Evolutionary conservation across 1,140 invertebrate species (phyloP).

Genomic region (Periplaneta americana): DNA sequence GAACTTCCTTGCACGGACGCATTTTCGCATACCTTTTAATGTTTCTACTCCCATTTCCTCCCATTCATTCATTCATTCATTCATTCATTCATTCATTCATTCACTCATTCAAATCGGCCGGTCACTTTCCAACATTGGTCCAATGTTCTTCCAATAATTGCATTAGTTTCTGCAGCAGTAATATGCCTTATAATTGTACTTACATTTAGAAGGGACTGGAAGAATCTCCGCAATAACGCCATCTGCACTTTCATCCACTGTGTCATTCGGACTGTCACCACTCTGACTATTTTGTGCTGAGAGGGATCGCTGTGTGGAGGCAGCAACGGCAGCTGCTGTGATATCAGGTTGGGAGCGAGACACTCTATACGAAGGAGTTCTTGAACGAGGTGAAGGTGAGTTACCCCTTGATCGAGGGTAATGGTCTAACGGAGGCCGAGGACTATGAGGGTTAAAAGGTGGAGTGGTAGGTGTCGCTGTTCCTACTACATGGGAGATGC

Average conservation of each 20-base stretch:
- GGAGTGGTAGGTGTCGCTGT: conserved; percentile 38
- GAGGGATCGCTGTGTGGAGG: conserved; percentile 1
- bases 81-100: too few relatives aligned
- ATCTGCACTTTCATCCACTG: not conserved
- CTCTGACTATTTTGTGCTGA: conserved; percentile 47
- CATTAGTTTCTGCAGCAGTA: too few relatives aligned
- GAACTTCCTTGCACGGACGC: too few relatives aligned
- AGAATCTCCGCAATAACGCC: not conserved
- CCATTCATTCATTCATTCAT: too few relatives aligned
- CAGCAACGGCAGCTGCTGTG: not conserved
- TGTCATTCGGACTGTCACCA: conserved; percentile 45
- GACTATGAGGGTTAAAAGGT: not conserved
- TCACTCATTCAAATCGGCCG: too few relatives aligned
- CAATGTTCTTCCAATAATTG: too few relatives aligned
- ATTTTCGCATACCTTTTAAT: too few relatives aligned
- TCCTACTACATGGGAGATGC: conserved; percentile 76
- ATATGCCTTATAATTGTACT: not conserved
- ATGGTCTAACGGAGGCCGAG: not conserved
- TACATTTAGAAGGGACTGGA: not conserved
- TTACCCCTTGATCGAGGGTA: conserved; percentile 30
- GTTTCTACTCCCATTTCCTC: too few relatives aligned
- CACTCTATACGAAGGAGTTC: conserved; percentile 1
- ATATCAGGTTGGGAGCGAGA: conserved; percentile 18
- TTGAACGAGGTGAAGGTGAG: conserved; percentile 27
- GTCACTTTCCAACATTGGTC: too few relatives aligned